Percentiles rank a stretch among this genome's conserved stretches.
These are phyloP conservation scores for Helarctos malayanus DNA, from an alignment of 2,797 vertebrate species.

Conservation along the genomic window DNA sequence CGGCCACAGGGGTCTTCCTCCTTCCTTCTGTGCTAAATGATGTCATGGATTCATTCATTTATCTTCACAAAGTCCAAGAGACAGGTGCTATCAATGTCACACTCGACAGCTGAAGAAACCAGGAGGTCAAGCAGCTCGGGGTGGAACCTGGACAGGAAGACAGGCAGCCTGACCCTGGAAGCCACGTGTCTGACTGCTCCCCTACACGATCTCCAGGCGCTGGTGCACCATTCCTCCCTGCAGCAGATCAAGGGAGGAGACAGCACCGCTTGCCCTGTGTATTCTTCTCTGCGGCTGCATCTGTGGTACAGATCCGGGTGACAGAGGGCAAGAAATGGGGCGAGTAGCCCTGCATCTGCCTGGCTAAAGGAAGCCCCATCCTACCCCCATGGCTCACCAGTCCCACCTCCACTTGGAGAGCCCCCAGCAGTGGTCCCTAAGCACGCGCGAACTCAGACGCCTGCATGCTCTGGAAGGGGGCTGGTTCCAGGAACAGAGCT, in stretches of 20 bases:
- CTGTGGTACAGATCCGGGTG: neutral
- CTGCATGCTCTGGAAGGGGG: neutral
- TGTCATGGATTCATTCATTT: neutral
- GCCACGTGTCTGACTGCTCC: neutral
- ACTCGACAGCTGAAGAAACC: neutral
- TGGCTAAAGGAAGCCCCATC: neutral
- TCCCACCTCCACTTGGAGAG: neutral
- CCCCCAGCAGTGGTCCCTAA: neutral
- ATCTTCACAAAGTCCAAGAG: neutral
- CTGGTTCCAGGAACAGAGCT: neutral
- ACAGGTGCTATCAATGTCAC: neutral
- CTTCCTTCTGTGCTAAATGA: neutral
- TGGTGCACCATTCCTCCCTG: no score
- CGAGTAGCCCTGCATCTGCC: neutral
- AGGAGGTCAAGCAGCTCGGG: neutral
- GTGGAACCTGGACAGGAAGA: neutral
- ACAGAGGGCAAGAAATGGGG: neutral
- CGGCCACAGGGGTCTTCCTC: neutral
- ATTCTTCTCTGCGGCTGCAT: neutral
- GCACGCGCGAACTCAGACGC: accelerated
- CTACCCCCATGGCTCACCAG: neutral
- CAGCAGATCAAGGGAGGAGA: neutral
- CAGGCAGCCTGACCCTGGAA: neutral
- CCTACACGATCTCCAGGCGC: neutral
- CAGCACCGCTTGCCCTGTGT: neutral